Base-by-base conservation (phyloP, 2,797 vertebrate species). In the Argyrosomus regius region DNA sequence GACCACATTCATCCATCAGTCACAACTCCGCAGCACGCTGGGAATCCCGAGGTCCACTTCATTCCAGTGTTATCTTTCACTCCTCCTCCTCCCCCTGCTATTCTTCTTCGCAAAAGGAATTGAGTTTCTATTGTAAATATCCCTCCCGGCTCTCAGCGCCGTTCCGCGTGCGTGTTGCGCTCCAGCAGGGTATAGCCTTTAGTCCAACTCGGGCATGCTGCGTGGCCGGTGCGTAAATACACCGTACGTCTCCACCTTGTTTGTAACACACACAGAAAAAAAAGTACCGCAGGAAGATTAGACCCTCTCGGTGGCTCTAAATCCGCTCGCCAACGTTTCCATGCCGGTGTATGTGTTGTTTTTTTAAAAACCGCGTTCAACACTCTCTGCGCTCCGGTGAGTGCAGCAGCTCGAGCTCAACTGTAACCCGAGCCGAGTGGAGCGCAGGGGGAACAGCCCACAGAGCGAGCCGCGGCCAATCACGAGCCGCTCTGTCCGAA, bases 1-100 rank as follows among this genome's bases (percentile, higher is more conserved):
- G 89, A 87, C 85, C 92, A 81, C 91, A 58, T 81, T 89, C 92
- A 92, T 92, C 92, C 94, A 87, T 93, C 92, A 93, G 91, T 91
- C 88, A 88, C 83, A 90, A 90, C 92, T 93, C 92, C 90, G 81
- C 84, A 84, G 86, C 88, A 88, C 90, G 90, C 91, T 67, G 88
- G 90, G 91, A 88, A 89, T 91, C 88, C 87, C 53, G 79, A 81
- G 89, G 74, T 93, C 89, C 89, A 67, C 90, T 88, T 93, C 91
- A 94, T 93, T 90, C 87, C 93, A 86, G 87, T 86, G 84, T 88
- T 88, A 75, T 90, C 88, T 91, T 84, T 87, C 91, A 86, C 81
- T 84, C 78, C 88, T 84, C 87, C 90, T 61, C 79, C 81, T 26
- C 35, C 50, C 24, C 57, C 26, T 69, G 67, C 80, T 91, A 61